These are phyloP conservation scores for Pogonus chalceus DNA, from an alignment of 1,140 invertebrate species.

Conservation along the genomic window DNA sequence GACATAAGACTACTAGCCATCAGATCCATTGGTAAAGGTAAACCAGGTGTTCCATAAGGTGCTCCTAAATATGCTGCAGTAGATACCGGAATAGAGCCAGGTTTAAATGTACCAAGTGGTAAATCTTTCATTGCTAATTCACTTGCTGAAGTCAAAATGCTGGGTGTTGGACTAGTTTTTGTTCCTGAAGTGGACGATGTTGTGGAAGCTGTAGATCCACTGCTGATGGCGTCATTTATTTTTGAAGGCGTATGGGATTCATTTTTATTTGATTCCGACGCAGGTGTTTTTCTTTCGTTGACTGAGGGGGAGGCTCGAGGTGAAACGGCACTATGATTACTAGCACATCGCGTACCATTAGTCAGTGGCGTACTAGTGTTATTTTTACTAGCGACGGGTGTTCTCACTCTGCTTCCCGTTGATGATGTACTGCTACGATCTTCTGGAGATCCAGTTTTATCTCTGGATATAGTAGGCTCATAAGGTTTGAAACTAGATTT, in stretches of 20 bases:
- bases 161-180: slow-evolving; percentile 41
- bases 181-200: slow-evolving; percentile 34
- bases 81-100: slow-evolving; percentile 42
- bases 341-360: slow-evolving; percentile 39
- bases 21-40: slow-evolving; percentile 53
- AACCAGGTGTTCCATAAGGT: slow-evolving; percentile 44
- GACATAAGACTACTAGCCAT: slow-evolving; percentile 62
- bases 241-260: slow-evolving; percentile 36
- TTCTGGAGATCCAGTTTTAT: slow-evolving; percentile 49
- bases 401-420: slow-evolving; percentile 42
- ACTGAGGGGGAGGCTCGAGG: slow-evolving; percentile 39
- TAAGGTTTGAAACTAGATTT: slow-evolving; percentile 63
- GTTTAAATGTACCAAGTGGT: slow-evolving; percentile 52
- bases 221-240: slow-evolving; percentile 21
- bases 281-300: slow-evolving; percentile 35
- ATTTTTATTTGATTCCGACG: slow-evolving; percentile 29
- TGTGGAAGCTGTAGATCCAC: slow-evolving; percentile 31
- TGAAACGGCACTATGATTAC: slow-evolving; percentile 55
- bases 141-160: slow-evolving; percentile 41
- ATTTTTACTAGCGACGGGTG: slow-evolving; percentile 41
- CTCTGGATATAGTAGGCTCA: slow-evolving; percentile 49
- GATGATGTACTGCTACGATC: slow-evolving; percentile 36
- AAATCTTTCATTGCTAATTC: slow-evolving; percentile 54
- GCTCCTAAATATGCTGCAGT: slow-evolving; percentile 43
- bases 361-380: slow-evolving; percentile 38